Evolutionary conservation across 2,888 invertebrate genomes (phyloP).

Genomic region (Thereva nobilitata): DNA sequence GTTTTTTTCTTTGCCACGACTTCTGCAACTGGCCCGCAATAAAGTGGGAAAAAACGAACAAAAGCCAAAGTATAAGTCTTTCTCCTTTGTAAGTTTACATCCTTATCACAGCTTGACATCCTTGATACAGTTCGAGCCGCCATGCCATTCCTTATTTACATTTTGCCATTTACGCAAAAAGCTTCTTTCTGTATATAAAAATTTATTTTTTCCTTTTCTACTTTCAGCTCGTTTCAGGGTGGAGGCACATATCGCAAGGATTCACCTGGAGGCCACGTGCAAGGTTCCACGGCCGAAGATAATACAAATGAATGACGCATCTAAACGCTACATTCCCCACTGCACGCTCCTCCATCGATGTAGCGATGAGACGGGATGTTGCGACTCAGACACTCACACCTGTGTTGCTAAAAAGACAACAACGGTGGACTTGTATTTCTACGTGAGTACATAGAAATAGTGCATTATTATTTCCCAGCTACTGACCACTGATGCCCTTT

Average conservation of each 20-base stretch:
- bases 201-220: slow-evolving; percentile 16
- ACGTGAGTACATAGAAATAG: slow-evolving; percentile 46
- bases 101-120: too few relatives aligned
- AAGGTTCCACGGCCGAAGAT: slow-evolving; percentile 50
- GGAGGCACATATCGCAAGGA: slow-evolving; percentile 46
- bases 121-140: too few relatives aligned
- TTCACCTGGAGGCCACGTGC: slow-evolving; percentile 49
- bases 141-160: not conserved
- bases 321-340: slow-evolving; percentile 77
- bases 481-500: not conserved
- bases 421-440: slow-evolving; percentile 50
- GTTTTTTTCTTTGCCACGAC: too few relatives aligned
- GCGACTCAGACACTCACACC: slow-evolving; percentile 68
- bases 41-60: too few relatives aligned
- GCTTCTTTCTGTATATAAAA: not conserved
- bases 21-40: too few relatives aligned
- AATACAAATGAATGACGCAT: slow-evolving; percentile 54
- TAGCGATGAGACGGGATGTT: slow-evolving; percentile 85
- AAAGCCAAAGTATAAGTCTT: too few relatives aligned
- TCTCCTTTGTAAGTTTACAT: too few relatives aligned
- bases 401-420: slow-evolving; percentile 73
- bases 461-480: not conserved
- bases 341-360: slow-evolving; percentile 87
- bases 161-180: not conserved
- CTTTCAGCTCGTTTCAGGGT: slow-evolving; percentile 46